Evolutionary conservation across 2,888 invertebrate genomes (phyloP).

Genomic region (Orchestes rusci): DNA sequence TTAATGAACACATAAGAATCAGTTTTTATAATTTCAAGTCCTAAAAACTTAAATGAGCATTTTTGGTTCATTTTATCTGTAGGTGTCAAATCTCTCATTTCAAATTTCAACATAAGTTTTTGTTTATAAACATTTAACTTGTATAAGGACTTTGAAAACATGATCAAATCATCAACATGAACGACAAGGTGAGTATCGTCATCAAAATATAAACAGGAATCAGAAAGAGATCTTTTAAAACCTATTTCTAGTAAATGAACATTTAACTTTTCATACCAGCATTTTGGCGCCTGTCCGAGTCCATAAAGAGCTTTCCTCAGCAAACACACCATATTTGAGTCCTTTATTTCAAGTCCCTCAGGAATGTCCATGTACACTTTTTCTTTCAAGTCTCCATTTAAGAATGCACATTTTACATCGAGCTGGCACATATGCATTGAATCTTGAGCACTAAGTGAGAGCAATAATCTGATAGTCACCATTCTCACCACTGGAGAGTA

Average conservation of each 20-base stretch:
- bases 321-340: constrained; percentile 11
- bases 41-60: not conserved
- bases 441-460: constrained; percentile 21
- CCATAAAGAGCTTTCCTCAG: constrained; percentile 11
- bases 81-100: constrained; percentile 20
- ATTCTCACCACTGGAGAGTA: constrained; percentile 32
- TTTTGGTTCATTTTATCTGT: not conserved
- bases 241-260: constrained; percentile 3
- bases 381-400: constrained; percentile 24
- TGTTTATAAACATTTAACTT: constrained; percentile 13
- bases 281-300: constrained; percentile 11
- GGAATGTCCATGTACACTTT: not conserved
- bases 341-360: constrained; percentile 15
- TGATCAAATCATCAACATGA: constrained; percentile 14
- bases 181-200: constrained; percentile 7
- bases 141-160: constrained; percentile 2
- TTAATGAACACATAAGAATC: not conserved
- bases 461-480: constrained; percentile 26
- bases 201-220: constrained; percentile 13
- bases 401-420: constrained; percentile 32
- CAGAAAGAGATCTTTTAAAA: constrained; percentile 13
- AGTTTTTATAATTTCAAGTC: not conserved
- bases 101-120: constrained; percentile 14
- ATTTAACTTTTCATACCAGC: constrained; percentile 13
- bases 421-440: constrained; percentile 24